Evolutionary conservation across 2,888 invertebrate genomes (phyloP).

Genomic region (Eristalis arbustorum): DNA sequence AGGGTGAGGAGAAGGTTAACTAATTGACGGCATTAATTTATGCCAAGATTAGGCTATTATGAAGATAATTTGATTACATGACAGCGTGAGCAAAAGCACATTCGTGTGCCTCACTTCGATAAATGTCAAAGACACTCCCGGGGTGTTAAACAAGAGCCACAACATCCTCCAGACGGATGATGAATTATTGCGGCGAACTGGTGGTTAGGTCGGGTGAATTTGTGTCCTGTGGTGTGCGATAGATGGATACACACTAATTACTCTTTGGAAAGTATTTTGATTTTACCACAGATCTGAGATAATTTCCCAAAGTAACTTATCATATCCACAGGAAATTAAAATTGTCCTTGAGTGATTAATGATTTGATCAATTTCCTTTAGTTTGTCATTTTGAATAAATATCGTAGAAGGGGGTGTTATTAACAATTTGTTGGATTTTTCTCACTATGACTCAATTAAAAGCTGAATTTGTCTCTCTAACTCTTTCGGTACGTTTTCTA

Average conservation of each 20-base stretch:
- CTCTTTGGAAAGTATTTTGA: not conserved
- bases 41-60: constrained; percentile 50
- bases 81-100: constrained; percentile 31
- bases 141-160: not conserved
- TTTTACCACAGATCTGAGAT: not conserved
- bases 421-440: too few relatives aligned
- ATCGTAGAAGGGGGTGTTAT: too few relatives aligned
- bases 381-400: too few relatives aligned
- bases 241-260: not conserved
- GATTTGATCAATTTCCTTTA: too few relatives aligned
- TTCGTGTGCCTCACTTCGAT: not conserved
- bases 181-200: not conserved
- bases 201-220: not conserved
- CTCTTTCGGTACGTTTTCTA: too few relatives aligned
- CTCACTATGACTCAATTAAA: too few relatives aligned
- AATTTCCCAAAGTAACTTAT: too few relatives aligned
- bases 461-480: too few relatives aligned
- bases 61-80: constrained; percentile 47
- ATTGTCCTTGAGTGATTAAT: too few relatives aligned
- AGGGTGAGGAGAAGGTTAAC: not conserved
- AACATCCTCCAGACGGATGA: not conserved
- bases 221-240: not conserved
- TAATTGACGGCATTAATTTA: constrained; percentile 37
- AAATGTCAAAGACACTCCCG: not conserved
- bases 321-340: too few relatives aligned